These are phyloP conservation scores for Heliconius hermathena DNA, from an alignment of 1,140 invertebrate species.

Conservation along the genomic window DNA sequence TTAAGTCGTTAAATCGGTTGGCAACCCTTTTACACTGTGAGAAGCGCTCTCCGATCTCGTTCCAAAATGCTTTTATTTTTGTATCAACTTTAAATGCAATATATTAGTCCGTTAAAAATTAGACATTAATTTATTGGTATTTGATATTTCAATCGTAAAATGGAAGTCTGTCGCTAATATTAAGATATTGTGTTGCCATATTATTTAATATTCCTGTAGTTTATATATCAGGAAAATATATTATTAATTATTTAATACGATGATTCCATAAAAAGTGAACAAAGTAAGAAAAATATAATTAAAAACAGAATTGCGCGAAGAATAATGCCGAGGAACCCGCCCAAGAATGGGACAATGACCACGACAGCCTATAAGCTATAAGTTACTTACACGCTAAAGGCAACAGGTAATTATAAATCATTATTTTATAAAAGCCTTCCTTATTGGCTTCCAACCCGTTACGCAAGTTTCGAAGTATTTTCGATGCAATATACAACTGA, in stretches of 20 bases:
- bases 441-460: constrained; percentile 48
- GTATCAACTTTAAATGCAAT: constrained; percentile 59
- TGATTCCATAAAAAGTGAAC: not conserved
- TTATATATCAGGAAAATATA: not conserved
- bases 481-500: constrained; percentile 46
- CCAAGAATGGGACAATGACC: constrained; percentile 22
- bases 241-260: not conserved
- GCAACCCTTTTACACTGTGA: constrained; percentile 71
- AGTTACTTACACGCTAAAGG: constrained; percentile 22
- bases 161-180: not conserved
- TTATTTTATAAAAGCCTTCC: constrained; percentile 42
- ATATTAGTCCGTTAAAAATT: constrained; percentile 51
- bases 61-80: constrained; percentile 66
- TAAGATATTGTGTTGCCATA: not conserved
- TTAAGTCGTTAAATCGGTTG: constrained; percentile 76
- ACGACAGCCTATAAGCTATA: constrained; percentile 16
- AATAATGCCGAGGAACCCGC: constrained; percentile 2
- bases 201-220: not conserved
- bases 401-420: constrained; percentile 41
- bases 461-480: constrained; percentile 46
- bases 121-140: constrained; percentile 26
- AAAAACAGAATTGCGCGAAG: not conserved
- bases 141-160: not conserved
- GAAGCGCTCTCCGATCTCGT: constrained; percentile 56
- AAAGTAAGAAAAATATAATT: not conserved